Base-by-base conservation (phyloP, 2,113 vertebrate genomes). In the Pluvianellus socialis region DNA sequence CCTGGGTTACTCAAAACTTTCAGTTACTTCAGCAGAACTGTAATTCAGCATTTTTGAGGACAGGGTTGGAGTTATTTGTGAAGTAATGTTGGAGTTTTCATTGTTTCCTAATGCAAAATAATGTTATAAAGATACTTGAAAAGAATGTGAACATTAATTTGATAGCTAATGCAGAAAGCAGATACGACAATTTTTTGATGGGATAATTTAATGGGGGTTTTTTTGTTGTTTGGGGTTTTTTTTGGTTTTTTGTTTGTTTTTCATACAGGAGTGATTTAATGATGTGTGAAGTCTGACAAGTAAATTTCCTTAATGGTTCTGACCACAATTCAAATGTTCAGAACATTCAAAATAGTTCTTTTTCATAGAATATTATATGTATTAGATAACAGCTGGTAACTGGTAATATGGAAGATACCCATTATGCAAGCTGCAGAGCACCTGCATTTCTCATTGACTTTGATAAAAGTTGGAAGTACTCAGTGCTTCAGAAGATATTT, bases 261-360 rank as follows among this genome's bases (percentile, higher is more conserved):
- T 5, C 16, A 79, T 56, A 49, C 8, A 85, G 52, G 89, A 86
- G 76, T 84, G 75, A 91, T 93, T 91, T 79, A 90, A 85, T 68
- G 59, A 85, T 90, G 45, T 80, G 58, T 86, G 81, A 94, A 87
- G 74, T 71, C 88, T 96, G 92, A 96, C 92, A 96, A 84, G 86
- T 96, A 94, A 96, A 95, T 96, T n/a, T 97, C 68, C 82, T 68
- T 95, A 96, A 96, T 96, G 77, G 82, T 76, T 94, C 74, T 92
- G 45, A 89, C 70, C 67, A 94, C 71, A 94, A 82, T 94, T 38
- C 38, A 38, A 38, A 38, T 9, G 9, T 38, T 38, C 38, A 38
- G 91, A 95, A 84, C 80, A 92, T 2, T 94, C 91, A 91, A 97
- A 96, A 92, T 91, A 90, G 80, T 67, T 93, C 94, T 86, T 91